These are phyloP conservation scores for Xylota sylvarum DNA, from an alignment of 2,888 invertebrate genomes.

Conservation along the genomic window DNA sequence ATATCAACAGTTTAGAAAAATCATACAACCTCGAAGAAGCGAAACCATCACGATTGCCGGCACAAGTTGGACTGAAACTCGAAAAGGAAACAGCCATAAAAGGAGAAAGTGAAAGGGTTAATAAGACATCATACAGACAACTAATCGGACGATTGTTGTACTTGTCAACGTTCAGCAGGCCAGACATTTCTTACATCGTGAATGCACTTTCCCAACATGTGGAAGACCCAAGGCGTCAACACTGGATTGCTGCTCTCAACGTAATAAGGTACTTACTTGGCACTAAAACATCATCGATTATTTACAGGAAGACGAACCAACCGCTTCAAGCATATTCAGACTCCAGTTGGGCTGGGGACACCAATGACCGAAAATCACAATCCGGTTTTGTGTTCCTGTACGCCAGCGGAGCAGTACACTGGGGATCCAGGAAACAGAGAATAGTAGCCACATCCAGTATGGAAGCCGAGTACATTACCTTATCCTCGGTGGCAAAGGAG, in stretches of 20 bases:
- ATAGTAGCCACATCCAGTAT: slow-evolving; percentile 32
- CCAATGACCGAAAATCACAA: slow-evolving; percentile 15
- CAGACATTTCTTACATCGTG: slow-evolving; percentile 47
- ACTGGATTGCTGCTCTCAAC: slow-evolving; percentile 33
- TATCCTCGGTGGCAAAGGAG: slow-evolving; percentile 23
- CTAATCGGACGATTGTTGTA: slow-evolving; percentile 37
- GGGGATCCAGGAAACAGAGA: slow-evolving; percentile 17
- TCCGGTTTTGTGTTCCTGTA: slow-evolving; percentile 9
- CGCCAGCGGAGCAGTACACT: neutral
- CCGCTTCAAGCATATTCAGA: slow-evolving; percentile 3
- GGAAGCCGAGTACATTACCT: neutral
- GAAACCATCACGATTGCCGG: slow-evolving; percentile 39
- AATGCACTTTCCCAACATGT: slow-evolving; percentile 39
- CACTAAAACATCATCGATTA: slow-evolving; percentile 10
- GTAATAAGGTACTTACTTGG: slow-evolving; percentile 30
- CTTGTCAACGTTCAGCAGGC: slow-evolving; percentile 43
- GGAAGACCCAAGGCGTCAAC: slow-evolving; percentile 29
- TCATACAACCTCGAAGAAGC: slow-evolving; percentile 26
- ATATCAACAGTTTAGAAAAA: no score
- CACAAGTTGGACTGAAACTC: slow-evolving; percentile 33
- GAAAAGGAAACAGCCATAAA: slow-evolving; percentile 37
- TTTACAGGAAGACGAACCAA: slow-evolving; percentile 20
- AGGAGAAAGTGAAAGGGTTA: slow-evolving; percentile 35
- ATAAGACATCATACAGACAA: slow-evolving; percentile 39
- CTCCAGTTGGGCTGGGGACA: slow-evolving; percentile 25